Evolutionary conservation across 2,113 vertebrate species (phyloP).

Genomic region (Lepisosteus osseus): DNA sequence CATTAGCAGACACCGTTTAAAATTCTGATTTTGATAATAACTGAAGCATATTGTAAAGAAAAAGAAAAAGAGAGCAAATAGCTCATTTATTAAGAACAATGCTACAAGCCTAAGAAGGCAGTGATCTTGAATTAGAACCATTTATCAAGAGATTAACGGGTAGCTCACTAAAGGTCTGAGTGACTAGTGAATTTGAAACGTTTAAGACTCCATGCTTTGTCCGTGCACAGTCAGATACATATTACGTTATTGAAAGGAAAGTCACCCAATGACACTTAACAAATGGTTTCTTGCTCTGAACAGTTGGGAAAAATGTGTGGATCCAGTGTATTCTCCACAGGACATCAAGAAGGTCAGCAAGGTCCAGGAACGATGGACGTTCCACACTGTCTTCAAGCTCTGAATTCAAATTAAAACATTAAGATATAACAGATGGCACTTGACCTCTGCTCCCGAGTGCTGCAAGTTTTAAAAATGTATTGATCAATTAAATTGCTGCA

Average conservation of each 20-base stretch:
- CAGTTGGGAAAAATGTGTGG: background rate
- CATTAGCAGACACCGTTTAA: no score
- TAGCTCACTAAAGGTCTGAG: background rate
- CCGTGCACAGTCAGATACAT: background rate
- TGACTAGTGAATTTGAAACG: background rate
- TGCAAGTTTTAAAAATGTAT: conserved; percentile 22
- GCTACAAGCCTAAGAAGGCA: no score
- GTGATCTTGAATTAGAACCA: no score
- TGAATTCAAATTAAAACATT: conserved; percentile 34
- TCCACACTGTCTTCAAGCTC: conserved; percentile 12
- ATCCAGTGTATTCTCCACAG: background rate
- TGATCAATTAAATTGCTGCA: conserved; percentile 46
- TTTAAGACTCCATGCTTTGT: background rate
- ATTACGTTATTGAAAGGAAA: background rate
- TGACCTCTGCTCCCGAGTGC: conserved; percentile 28
- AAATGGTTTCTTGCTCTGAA: background rate
- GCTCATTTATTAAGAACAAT: no score
- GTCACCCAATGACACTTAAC: background rate
- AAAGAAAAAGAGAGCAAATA: no score
- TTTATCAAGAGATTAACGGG: no score
- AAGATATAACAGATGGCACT: conserved; percentile 27
- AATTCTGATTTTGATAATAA: no score
- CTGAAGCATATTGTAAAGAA: no score
- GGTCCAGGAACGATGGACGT: background rate
- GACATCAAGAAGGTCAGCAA: background rate